These are phyloP conservation scores for Anhinga rufa DNA, from an alignment of 2,113 vertebrate genomes.

Conservation along the genomic window DNA sequence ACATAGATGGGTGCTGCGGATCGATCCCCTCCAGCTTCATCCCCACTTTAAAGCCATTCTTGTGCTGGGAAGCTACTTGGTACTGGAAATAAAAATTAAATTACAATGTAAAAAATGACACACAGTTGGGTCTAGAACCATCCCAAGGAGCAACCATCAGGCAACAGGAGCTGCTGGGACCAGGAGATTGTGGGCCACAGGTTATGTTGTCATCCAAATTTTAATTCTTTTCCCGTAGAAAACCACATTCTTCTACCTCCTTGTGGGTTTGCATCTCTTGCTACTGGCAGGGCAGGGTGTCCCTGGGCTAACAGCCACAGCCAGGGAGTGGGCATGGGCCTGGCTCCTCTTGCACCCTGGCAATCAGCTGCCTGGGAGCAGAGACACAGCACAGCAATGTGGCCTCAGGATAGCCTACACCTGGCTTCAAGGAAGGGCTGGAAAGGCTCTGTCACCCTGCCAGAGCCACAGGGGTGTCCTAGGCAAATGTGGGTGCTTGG, in stretches of 20 bases:
- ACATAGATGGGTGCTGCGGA: conserved; percentile 96
- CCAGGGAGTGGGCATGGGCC: rapidly evolving
- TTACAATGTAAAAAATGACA: background rate
- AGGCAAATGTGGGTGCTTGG: background rate
- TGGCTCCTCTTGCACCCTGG: background rate
- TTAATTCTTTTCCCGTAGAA: background rate
- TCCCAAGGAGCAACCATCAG: background rate
- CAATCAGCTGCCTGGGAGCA: background rate
- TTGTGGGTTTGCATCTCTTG: background rate
- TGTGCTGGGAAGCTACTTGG: conserved; percentile 79
- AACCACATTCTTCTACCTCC: background rate
- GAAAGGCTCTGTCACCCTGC: background rate
- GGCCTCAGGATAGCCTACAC: background rate
- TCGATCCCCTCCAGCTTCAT: conserved; percentile 98
- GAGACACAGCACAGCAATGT: background rate
- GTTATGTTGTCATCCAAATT: background rate
- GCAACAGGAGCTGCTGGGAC: background rate
- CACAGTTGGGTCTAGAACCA: background rate
- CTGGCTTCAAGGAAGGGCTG: background rate
- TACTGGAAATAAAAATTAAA: conserved; percentile 64
- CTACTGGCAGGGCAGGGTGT: background rate
- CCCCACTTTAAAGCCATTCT: conserved; percentile 90
- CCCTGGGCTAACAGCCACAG: background rate
- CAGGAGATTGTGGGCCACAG: background rate
- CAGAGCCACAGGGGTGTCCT: background rate